Base-by-base conservation (phyloP, 2,888 invertebrate species). In the Protodeltote pygarga region DNA sequence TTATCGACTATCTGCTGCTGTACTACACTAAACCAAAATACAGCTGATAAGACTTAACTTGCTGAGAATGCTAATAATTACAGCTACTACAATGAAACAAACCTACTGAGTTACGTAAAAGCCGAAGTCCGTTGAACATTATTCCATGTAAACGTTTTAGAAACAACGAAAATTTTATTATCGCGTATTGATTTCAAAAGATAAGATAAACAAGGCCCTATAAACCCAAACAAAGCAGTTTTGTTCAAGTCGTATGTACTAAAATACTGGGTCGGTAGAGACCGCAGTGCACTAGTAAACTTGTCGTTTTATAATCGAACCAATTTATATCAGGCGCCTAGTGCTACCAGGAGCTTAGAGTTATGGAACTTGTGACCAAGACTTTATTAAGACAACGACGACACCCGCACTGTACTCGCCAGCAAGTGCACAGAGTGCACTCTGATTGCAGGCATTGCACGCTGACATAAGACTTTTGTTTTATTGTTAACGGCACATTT, bases 281-380 rank as follows among this genome's bases (percentile, higher is more conserved):
- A 59, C 65, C 62, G 60, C 60, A 64, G 55, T 53, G 68, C 49
- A 65, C 65, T 65, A 73, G 65, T 77, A 80, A 77, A 78, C 75
- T 79, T 81, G 82, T 79, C 75, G 68, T 71, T 72, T 75, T 79
- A 77, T 79, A 81, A 83, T 77, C 73, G 73, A 75, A 77, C 69
- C 75, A 77, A 81, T 78, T 79, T 79, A 79, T 79, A 77, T 73
- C 68, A 66, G 71, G 74, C 71, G 70, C 72, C 70, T 61, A 62
- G 50, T 61, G 53, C 35, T 37, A 69, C 63, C 44, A 59, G 52
- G 41, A 46, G 33, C 37, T 33, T 38, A 50, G 41, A 54, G 34
- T 63, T 51, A 53, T 51, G 44, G 49, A 44, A 37, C 29, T 25
- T 11, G 45, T 27, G 52, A 14, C 16, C 35, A 38, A 37, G 64